Base-by-base conservation (phyloP, 1,140 invertebrate species). In the Drosophila elegans region DNA sequence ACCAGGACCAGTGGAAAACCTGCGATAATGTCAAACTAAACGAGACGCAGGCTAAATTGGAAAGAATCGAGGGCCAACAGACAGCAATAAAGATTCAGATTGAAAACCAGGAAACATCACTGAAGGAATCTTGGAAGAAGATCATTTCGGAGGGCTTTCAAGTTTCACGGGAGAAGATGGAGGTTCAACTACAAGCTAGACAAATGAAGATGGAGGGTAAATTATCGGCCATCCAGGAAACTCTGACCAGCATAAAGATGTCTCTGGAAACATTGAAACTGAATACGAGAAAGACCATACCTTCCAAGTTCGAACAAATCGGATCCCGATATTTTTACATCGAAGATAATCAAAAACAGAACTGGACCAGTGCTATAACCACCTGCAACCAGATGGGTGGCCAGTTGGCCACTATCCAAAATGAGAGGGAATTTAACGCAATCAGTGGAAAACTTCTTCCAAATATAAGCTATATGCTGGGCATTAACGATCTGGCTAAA, bases 1-100 rank as follows among this genome's bases (percentile, higher is more conserved):
- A 59, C 3, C 53, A 62, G 27, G 13, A 62, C 0, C 52, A 61
- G 13, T 61, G 52, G 59, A n/a, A 39, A 10, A 61, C 3, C 7
- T 12, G 59, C 4, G 27, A 48, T 57, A 12, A 36, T 16, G 7
- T 39, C n/a, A 16, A 16, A 6, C n/a, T 39, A 9, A 29, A 39
- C 2, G n/a, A 16, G 29, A 57, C 59, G 9, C 3, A 32, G 4
- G 11, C 52, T 3, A 62, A 57, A 41, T 32, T 62, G 7, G 6
- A 7, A 2, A 7, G 38, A n/a, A 59, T 62, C n/a, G 11, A 29
- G 27, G 27, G 0, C 12, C 46, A 13, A 3, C 27, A 13, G 46
- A 49, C 12, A 4, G 13, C 38, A 12, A 12, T 39, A 39, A 39
- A 39, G n/a, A n/a, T n/a, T 0, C 12, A 21, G 6, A 48, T 48